Base-by-base conservation (phyloP, 1,140 invertebrate genomes). In the Drosophila sturtevanti region DNA sequence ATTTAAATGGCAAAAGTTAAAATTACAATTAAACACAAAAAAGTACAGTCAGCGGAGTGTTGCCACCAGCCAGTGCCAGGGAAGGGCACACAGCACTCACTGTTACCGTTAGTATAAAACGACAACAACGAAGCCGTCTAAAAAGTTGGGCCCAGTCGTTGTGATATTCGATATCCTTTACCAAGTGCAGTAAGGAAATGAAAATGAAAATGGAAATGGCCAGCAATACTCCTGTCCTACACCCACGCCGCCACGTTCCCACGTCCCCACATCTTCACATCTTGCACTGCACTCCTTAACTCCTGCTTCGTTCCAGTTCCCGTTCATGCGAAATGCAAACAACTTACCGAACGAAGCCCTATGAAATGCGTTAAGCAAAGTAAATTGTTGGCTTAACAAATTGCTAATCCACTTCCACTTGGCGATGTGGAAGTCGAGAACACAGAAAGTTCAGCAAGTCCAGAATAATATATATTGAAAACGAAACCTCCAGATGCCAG, bases 361-460 rank as follows among this genome's bases (percentile, higher is more conserved):
- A 64, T 51, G 48, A 27, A 56, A 56, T 34, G 54, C 54, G 54
- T 56, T 56, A 56, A 21, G 31, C 34, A 64, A 64, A 16, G 62
- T 35, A 64, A 64, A 51, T 31, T 51, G 62, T 51, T 64, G 62
- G 44, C 62, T 64, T 64, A 52, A 51, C 62, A 64, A 64, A 63
- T 63, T 63, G 60, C 60, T 31, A 63, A 63, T 63, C 60, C 60
- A 63, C 24, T 48, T 48, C 35, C 60, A 51, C 21, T 61, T 44
- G 35, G 60, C 44, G 41, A 48, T 48, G 41, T 48, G 16, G 41
- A 48, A 48, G 41, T 21, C 14, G 21, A 44, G 62, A 21, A 16
- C 31, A 38, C 54, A 59, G 41, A 74, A 10, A 41, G 54, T 55
- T n/a, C 27, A 35, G n/a, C 41, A 16, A 48, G 27, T 31, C 55